Conservation (phyloP, 2,888 invertebrate species). For the Hyppa rectilinea region DNA sequence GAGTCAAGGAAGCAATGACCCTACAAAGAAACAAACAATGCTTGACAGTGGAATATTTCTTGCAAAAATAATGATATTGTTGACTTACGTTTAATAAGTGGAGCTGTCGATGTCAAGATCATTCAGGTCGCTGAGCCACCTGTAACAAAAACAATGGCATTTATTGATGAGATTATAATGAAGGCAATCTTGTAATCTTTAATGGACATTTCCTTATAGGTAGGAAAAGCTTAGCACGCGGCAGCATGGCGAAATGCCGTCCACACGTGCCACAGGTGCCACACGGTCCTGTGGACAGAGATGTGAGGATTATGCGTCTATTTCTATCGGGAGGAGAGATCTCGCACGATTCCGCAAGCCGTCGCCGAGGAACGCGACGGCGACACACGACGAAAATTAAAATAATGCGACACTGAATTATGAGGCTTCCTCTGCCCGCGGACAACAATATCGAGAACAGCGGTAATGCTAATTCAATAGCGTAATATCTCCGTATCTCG, state of each 20-base stretch:
- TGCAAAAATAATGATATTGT: constrained; percentile 66
- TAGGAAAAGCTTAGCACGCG: constrained; percentile 46
- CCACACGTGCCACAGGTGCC: constrained; percentile 77
- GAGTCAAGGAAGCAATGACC: constrained; percentile 74
- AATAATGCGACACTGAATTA: constrained; percentile 83
- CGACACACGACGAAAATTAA: constrained; percentile 81
- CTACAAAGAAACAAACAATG: constrained; percentile 66
- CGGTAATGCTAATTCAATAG: constrained; percentile 89
- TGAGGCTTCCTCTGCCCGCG: constrained; percentile 74
- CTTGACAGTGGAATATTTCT: constrained; percentile 68
- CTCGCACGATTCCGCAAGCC: constrained; percentile 82
- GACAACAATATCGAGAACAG: constrained; percentile 84
- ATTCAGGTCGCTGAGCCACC: constrained; percentile 86
- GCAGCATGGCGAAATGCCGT: constrained; percentile 69
- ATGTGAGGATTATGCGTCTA: constrained; percentile 83
- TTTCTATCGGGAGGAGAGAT: constrained; percentile 79
- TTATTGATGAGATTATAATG: constrained; percentile 74
- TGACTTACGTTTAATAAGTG: constrained; percentile 87
- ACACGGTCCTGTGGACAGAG: constrained; percentile 69
- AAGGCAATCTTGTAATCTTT: constrained; percentile 48
- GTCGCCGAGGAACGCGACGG: constrained; percentile 69
- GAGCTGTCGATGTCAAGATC: constrained; percentile 82
- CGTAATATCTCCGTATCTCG: constrained; percentile 87
- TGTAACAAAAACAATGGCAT: constrained; percentile 79
- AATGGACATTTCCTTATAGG: constrained; percentile 35